Percentiles rank a stretch among this genome's conserved stretches.
Evolutionary conservation across 2,113 vertebrate species (phyloP).

Genomic region (Sardina pilchardus): DNA sequence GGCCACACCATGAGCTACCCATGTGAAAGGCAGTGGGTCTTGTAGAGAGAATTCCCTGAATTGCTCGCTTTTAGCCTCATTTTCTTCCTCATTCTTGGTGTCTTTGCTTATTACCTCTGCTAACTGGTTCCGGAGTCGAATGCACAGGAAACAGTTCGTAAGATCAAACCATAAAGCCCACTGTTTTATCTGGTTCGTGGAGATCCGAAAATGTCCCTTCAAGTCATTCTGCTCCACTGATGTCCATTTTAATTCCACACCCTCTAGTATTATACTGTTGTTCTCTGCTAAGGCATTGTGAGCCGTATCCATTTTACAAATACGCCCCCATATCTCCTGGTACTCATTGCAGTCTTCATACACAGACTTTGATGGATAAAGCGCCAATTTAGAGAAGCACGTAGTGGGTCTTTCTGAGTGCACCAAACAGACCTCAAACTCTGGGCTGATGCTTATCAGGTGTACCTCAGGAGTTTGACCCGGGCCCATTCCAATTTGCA

Average conservation of each 20-base stretch:
- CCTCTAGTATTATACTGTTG: slow-evolving; percentile 64
- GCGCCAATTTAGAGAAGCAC: slow-evolving; percentile 67
- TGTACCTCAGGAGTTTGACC: slow-evolving; percentile 67
- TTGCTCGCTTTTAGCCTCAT: slow-evolving; percentile 27
- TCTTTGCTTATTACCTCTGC: too few species aligned
- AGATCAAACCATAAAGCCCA: slow-evolving; percentile 67
- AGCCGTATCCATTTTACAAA: slow-evolving; percentile 76
- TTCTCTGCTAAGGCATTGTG: slow-evolving; percentile 62
- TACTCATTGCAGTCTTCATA: slow-evolving; percentile 60
- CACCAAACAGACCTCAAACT: slow-evolving; percentile 77
- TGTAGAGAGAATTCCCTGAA: slow-evolving; percentile 48
- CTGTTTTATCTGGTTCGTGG: slow-evolving; percentile 43
- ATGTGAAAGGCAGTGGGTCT: slow-evolving; percentile 61
- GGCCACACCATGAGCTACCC: slow-evolving; percentile 77
- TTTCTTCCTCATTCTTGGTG: accelerated
- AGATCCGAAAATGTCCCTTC: slow-evolving; percentile 65
- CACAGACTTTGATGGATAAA: slow-evolving; percentile 32
- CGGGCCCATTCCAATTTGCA: slow-evolving; percentile 68
- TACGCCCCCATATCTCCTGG: slow-evolving; percentile 66
- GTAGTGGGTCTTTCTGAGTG: slow-evolving; percentile 64
- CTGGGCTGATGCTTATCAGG: slow-evolving; percentile 63
- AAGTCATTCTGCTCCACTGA: slow-evolving; percentile 39
- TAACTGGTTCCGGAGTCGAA: slow-evolving; percentile 66
- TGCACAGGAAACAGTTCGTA: slow-evolving; percentile 71
- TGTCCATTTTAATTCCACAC: slow-evolving; percentile 65